Evolutionary conservation across 2,797 vertebrate genomes (phyloP), one percentile per base, ranked within the genome.

Genomic region (Eutrigla gurnardus): DNA sequence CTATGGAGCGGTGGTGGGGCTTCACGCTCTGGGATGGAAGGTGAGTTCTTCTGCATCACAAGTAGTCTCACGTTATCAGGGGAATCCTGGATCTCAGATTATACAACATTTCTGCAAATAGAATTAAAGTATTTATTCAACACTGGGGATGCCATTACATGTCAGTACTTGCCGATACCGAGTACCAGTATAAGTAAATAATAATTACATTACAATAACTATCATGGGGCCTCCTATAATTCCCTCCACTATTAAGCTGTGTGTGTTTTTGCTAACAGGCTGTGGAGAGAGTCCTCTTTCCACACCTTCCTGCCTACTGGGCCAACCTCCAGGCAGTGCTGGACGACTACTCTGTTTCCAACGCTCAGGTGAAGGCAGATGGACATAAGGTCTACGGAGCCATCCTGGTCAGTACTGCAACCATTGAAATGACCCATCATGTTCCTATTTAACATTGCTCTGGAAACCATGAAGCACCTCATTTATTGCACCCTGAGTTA

Each of bases 311-410:
- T 33, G 96, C 97, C 1, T 98, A 98, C 86, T 98, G 97, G 97
- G 93, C 96, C 6, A 97, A 97, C 87, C 92, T 98, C 0, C 97
- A 98, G 85, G 96, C 96, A 0, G 97, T 99, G 65, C 86, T 98
- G 63, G 97, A 98, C 0, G 97, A 98, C 63, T 96, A 97, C 73
- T 98, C 97, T 0, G 97, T 98, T 1, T 98, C 97, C 65, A 99
- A 98, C 0, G 97, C 97, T 0, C 97, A 99, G 90, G 97, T 98
- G 66, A 99, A 99, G 77, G 97, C 97, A 0, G 97, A 98, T 0
- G 97, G 97, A 4, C 97, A 98, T 89, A 99, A 98, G 45, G 97
- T 99, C 32, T 98, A 98, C 0, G 97, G 97, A 11, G 97, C 97
- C 83, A 97, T 99, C 72, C 81, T 98, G 95, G 97, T 98, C 78